These are phyloP conservation scores for Barbus barbus DNA, from an alignment of 2,113 vertebrate species.

Conservation along the genomic window DNA sequence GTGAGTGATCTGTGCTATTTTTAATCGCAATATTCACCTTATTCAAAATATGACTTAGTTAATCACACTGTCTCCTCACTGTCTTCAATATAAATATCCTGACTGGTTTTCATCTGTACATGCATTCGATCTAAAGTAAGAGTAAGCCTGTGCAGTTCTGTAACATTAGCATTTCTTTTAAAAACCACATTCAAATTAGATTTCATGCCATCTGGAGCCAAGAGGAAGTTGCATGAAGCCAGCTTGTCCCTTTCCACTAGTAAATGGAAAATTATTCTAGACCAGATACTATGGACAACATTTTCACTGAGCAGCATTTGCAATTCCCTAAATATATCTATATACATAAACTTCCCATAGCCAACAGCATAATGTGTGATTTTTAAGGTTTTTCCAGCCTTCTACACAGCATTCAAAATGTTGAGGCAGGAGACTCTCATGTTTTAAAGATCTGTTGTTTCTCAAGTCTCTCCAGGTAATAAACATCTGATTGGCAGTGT, in stretches of 20 bases:
- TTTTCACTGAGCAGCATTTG: not conserved
- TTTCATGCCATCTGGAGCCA: not conserved
- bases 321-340: not conserved
- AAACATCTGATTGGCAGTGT: constrained; percentile 61
- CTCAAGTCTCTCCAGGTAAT: constrained; percentile 46
- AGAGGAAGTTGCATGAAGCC: not conserved
- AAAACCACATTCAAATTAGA: not conserved
- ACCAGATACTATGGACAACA: not conserved
- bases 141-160: not conserved
- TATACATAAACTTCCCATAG: not conserved
- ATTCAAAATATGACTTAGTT: not conserved
- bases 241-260: not conserved
- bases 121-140: not conserved
- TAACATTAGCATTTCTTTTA: not conserved
- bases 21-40: not conserved
- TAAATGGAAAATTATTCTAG: not conserved
- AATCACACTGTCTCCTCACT: not conserved
- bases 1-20: constrained; percentile 24
- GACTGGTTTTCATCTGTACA: not conserved
- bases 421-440: constrained; percentile 6
- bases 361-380: not conserved
- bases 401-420: not conserved
- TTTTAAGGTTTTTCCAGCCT: not conserved
- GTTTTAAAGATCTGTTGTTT: not conserved
- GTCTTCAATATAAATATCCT: too few species aligned